A percentile compares a stretch with the other conserved stretches of the same genome.
Conservation (phyloP, 2,113 vertebrate species). For the Ammodytes dubius region DNA sequence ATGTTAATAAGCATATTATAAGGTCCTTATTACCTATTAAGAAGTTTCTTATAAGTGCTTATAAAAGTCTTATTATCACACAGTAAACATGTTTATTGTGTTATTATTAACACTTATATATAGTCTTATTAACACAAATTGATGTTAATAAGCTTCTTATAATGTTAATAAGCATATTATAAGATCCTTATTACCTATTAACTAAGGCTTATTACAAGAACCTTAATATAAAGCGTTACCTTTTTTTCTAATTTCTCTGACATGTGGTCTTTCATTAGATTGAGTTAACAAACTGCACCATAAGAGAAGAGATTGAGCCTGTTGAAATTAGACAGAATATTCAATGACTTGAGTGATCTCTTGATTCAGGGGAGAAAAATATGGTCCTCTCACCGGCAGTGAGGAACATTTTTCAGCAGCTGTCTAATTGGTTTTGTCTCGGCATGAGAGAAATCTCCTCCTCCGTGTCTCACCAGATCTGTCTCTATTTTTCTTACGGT, state of each 20-base stretch:
- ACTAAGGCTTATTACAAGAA: no score
- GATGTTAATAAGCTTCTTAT: no score
- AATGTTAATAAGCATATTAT: no score
- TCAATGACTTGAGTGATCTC: conserved; percentile 27
- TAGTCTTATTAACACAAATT: no score
- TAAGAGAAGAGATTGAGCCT: background rate
- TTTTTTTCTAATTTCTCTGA: conserved; percentile 28
- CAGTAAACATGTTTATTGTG: no score
- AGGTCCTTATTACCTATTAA: no score
- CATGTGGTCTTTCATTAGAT: conserved; percentile 31
- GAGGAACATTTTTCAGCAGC: conserved; percentile 29
- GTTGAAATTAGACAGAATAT: conserved; percentile 48
- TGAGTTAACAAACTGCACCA: conserved; percentile 9
- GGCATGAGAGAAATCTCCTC: conserved; percentile 25
- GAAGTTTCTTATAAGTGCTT: no score
- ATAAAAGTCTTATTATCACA: no score
- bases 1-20: no score
- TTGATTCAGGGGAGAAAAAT: conserved; percentile 35
- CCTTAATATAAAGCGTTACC: no score
- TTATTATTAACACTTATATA: no score
- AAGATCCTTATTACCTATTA: no score
- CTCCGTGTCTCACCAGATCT: conserved; percentile 5
- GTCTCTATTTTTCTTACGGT: conserved; percentile 18
- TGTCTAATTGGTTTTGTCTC: conserved; percentile 39
- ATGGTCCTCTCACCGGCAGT: conserved; percentile 23